Base-by-base conservation (phyloP, 2,797 vertebrate genomes). In the Ctenosaura bakeri region DNA sequence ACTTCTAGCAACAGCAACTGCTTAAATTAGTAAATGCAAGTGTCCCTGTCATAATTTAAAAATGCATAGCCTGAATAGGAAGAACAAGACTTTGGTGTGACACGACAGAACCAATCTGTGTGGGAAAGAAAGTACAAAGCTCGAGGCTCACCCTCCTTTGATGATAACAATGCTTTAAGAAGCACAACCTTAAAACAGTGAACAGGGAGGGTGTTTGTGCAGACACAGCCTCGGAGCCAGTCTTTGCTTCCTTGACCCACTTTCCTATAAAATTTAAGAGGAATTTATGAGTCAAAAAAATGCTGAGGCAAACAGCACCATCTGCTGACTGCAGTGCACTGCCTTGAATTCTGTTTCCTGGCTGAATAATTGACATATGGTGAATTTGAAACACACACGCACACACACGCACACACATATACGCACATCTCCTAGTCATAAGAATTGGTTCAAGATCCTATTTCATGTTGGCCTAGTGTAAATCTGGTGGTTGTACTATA, bases 301-400 rank as follows among this genome's bases (percentile, higher is more conserved):
- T 92, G 2, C 6, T n/a, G 93, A 87, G 90, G 84, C 90, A 74
- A 92, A 95, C 83, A 96, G 95, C 85, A 88, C 95, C 96, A 96
- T 94, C 96, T 96, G 90, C 92, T 59, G 96, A 87, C 1, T 64
- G 1, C 52, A 12, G 0, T 9, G 3, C 4, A 38, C 87, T 91
- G 88, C 50, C 91, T 18, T 29, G 7, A 66, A 88, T 35, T 22
- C 42, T 78, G 77, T 26, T 78, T 50, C 46, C 24, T 10, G 22
- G 5, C 10, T 12, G 38, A 69, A 26, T 50, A 64, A 77, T 85
- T 35, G 52, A 77, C 32, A 50, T 26, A 22, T 64, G 20, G 1
- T 74, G 10, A 26, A 77, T 26, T 46, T 59, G 3, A 76, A 13
- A 38, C 3, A 52, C 7, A 52, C 52, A 52, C 7, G 10, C 7